Conservation (phyloP, 1,140 invertebrate species). For the Paracyclopina nana region DNA sequence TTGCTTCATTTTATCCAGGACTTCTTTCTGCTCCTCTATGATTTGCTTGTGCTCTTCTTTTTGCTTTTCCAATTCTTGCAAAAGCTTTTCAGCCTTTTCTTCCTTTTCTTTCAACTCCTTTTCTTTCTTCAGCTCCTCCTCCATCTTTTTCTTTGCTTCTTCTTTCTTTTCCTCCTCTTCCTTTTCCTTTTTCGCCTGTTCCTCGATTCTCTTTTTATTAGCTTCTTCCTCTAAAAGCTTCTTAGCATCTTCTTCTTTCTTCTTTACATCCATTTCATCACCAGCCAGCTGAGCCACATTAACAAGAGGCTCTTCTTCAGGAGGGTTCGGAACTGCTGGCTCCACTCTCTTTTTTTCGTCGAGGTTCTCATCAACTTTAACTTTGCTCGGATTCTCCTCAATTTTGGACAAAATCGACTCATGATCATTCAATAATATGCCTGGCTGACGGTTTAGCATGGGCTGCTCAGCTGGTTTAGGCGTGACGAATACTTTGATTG, state of each 20-base stretch:
- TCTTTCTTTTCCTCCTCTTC: neutral
- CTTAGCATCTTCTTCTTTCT: neutral
- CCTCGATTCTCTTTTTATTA: neutral
- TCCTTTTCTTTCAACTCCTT: neutral
- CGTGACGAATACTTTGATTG: neutral
- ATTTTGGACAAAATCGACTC: neutral
- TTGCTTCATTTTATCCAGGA: neutral
- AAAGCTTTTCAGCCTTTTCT: neutral
- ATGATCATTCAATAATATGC: neutral
- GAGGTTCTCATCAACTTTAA: neutral
- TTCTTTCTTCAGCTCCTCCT: constrained; percentile 1
- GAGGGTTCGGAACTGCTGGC: neutral
- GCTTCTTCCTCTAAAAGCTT: neutral
- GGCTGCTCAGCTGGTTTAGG: neutral
- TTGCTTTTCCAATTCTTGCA: neutral
- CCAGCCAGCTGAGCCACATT: too few relatives aligned
- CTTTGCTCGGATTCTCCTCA: neutral
- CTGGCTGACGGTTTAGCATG: neutral
- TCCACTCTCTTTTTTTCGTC: neutral
- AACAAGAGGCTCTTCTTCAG: too few relatives aligned
- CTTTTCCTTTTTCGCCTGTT: neutral
- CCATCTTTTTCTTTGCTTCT: neutral
- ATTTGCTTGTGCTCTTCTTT: constrained; percentile 7
- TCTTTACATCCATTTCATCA: neutral
- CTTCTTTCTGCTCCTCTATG: neutral